Evolutionary conservation across 2,113 vertebrate genomes (phyloP), one percentile per base, ranked within the genome.

Genomic region (Zosterops lateralis): DNA sequence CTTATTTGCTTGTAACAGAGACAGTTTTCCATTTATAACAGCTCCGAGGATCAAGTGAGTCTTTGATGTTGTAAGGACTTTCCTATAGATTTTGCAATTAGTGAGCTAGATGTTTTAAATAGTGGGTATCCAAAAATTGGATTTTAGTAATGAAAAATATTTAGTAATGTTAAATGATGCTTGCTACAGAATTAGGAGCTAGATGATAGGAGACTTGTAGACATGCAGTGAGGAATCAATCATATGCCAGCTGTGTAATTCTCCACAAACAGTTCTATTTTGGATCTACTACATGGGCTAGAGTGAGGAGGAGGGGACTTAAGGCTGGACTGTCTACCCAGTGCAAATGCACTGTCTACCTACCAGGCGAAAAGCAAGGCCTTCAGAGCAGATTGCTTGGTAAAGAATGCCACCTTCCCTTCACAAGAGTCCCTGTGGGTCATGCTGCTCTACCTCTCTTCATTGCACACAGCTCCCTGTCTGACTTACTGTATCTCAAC

Each of bases 71-170:
- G 29, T 81, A 94, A 93, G 95, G 93, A 95, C 85, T 96, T 97
- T 92, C 82, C 96, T 98, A 97, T 96, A 95, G 97, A 97, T 98
- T 97, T 96, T 97, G 96, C 92, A 97, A 97, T 98, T 98, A 98
- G 97, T 44, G 87, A 97, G 75, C 88, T 96, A 92, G 94, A 93
- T 90, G 67, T 94, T 96, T 97, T 97, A 97, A 97, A 96, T 87
- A 96, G 81, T 56, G 79, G 89, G 84, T 90, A 96, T 95, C 58
- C 87, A 91, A 60, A 89, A 89, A 97, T 9, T 88, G 91, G 79
- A 90, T 97, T 97, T 95, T 83, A 89, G 74, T 40, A 90, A 89
- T 89, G 87, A 93, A 76, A 70, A 93, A 86, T 96, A 97, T 97
- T 97, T 97, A 96, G 90, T 82, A 84, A 93, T 71, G 67, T 77